phyloP scores from a whole-genome alignment of 2,113 vertebrate genomes.

The Oreochromis niloticus region DNA sequence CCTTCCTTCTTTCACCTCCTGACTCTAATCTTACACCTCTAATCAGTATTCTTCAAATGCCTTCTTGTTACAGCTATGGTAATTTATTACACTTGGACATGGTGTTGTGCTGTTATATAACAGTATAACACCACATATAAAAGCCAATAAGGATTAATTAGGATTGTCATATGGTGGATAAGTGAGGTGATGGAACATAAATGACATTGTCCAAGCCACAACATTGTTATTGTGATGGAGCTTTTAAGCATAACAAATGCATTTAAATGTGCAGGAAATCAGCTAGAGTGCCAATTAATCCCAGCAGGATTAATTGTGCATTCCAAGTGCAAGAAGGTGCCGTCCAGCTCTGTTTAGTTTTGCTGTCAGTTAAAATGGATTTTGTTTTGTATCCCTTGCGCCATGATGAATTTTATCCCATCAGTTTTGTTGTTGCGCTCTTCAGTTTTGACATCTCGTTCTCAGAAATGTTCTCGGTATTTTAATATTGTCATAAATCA shows the following conservation, averaged over 20 bases:
- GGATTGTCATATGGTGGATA: not conserved
- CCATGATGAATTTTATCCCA: not conserved
- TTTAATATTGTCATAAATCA: not conserved
- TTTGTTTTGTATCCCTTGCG: not conserved
- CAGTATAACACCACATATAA: not conserved
- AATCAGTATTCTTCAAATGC: not conserved
- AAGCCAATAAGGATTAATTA: slow-evolving; percentile 17
- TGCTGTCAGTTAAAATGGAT: not conserved
- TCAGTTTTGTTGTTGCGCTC: not conserved
- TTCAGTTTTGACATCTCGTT: not conserved
- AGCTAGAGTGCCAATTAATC: not conserved
- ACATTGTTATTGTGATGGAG: not conserved
- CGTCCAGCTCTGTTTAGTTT: not conserved
- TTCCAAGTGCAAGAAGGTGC: not conserved
- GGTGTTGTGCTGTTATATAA: not conserved
- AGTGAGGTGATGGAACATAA: not conserved
- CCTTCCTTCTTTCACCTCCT: not conserved
- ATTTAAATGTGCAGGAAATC: not conserved
- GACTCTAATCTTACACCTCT: not conserved
- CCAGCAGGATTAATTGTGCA: not conserved
- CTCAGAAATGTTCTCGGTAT: not conserved
- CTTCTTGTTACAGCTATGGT: not conserved
- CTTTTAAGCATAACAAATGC: not conserved
- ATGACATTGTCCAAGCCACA: not conserved
- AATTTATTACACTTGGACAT: slow-evolving; percentile 9